Base-by-base conservation (phyloP, 2,113 vertebrate genomes). In the Terrapene triunguis region DNA sequence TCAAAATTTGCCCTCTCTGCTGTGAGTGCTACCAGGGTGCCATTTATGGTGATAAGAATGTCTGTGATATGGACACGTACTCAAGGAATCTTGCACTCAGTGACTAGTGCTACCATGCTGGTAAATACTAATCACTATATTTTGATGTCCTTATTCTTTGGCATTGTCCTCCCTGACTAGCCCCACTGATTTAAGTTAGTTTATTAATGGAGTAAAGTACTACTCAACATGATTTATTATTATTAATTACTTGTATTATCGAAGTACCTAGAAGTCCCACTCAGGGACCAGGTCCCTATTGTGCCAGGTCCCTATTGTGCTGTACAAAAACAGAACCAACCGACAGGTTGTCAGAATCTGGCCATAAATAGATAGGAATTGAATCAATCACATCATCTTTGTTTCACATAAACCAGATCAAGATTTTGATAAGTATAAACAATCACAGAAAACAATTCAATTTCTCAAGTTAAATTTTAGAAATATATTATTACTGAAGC, bases 121-220 rank as follows among this genome's bases (percentile, higher is more conserved):
- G 57, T 50, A 6, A 54, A 5, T 0, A 12, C 54, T 3, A 32
- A 5, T 10, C 5, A 32, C 19, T 17, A 5, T 11, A 27, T 17
- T 44, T 25, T 51, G 11, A 0, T 0, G 9, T 1, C 3, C 80
- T 0, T 5, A 16, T 72, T 21, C 16, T 0, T 1, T 25, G 35
- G 51, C 59, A 25, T 3, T 21, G 14, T 35, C 53, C 59, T 76
- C 29, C 79, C 81, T 1, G 54, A n/a, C 11, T 54, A 1, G 51
- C 16, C 14, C 12, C 42, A 1, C 48, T 2, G 10, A 27, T 5
- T 27, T 1, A 3, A 42, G 1, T 1, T 12, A 48, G 5, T 35
- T 13, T 82, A 74, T 74, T 42, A 42, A 22, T 3, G 38, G 65
- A 72, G 65, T 72, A 38, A 72, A 74, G n/a, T 74, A 10, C 32